Evolutionary conservation across 2,888 invertebrate genomes (phyloP).

Genomic region (Byasa hedistus): DNA sequence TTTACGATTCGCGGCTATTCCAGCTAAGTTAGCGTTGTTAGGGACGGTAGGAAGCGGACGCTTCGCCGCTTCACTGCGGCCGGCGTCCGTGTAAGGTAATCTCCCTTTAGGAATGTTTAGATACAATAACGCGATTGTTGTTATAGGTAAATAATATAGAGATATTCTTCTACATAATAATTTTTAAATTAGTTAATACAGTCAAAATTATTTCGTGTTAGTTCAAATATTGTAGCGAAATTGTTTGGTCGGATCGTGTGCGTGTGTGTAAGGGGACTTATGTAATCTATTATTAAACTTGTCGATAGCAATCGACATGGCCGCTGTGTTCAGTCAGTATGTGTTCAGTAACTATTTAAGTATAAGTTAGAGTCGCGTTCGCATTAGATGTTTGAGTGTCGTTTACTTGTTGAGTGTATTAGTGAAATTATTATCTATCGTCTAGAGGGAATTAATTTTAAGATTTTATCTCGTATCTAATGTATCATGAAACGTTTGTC

Average conservation of each 20-base stretch:
- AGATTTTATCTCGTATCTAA: neutral
- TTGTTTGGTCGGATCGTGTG: constrained; percentile 48
- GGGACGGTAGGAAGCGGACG: constrained; percentile 7
- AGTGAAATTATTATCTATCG: constrained; percentile 12
- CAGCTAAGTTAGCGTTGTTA: constrained; percentile 21
- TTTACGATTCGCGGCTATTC: constrained; percentile 21
- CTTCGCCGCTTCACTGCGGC: constrained; percentile 26
- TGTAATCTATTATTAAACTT: constrained; percentile 48
- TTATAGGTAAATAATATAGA: constrained; percentile 57
- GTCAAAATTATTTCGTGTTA: constrained; percentile 56
- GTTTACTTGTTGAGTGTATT: constrained; percentile 18
- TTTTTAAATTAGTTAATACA: constrained; percentile 51
- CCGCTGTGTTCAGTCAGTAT: constrained; percentile 68
- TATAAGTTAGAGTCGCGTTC: constrained; percentile 44
- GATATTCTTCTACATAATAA: constrained; percentile 55
- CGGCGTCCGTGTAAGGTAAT: constrained; percentile 27
- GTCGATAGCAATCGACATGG: constrained; percentile 47
- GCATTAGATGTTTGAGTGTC: constrained; percentile 18
- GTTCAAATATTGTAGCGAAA: constrained; percentile 71
- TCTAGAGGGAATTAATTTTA: constrained; percentile 1
- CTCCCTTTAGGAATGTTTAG: constrained; percentile 31
- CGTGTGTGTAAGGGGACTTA: constrained; percentile 36
- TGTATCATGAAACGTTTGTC: neutral
- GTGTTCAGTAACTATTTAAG: constrained; percentile 64
- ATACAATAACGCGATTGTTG: constrained; percentile 37